Evolutionary conservation across 2,113 vertebrate genomes (phyloP), one percentile per base, ranked within the genome.

Genomic region (Cervus canadensis): DNA sequence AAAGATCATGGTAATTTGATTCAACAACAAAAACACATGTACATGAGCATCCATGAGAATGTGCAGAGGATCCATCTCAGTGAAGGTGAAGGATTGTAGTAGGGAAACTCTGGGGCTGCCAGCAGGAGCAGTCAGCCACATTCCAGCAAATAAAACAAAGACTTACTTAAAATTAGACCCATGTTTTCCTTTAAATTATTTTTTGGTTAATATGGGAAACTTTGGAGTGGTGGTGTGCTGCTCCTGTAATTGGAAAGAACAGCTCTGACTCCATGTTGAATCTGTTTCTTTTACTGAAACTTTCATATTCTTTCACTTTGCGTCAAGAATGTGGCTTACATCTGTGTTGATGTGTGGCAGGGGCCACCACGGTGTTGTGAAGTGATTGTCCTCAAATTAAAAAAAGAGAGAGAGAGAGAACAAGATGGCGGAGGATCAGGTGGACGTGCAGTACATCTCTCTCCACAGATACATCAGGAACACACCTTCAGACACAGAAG

Each of bases 181-280:
- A 9, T 62, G 3, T 84, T 97, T 96, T 48, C 7, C 45, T 56
- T 48, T 78, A 57, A 82, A 74, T 67, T 52, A 67, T 82, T 10
- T 96, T 92, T 89, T 92, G 57, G 36, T 71, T 92, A 45, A n/a
- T 92, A 88, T 19, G 9, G 21, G 28, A 64, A 97, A 81, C 30
- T 33, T 23, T 54, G 8, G 25, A 5, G 2, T 28, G 1, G 6
- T 8, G 7, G 54, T 4, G 4, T 62, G 19, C 59, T 59, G 1
- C 19, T 95, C 5, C 2, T n/a, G 11, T 82, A 54, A 82, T 4
- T 13, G 50, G 50, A 4, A 54, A 83, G 11, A 82, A n/a, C 19
- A 83, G 33, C 79, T 36, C 50, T 36, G 19, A 83, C 19, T 83
- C 12, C 33, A 36, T 54, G 33, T 54, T 54, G 33, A 33, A 25